A percentile compares a stretch with the other conserved stretches of the same genome.
phyloP scores from a whole-genome alignment of 2,797 vertebrate species.

The Uromys caudimaculatus region DNA sequence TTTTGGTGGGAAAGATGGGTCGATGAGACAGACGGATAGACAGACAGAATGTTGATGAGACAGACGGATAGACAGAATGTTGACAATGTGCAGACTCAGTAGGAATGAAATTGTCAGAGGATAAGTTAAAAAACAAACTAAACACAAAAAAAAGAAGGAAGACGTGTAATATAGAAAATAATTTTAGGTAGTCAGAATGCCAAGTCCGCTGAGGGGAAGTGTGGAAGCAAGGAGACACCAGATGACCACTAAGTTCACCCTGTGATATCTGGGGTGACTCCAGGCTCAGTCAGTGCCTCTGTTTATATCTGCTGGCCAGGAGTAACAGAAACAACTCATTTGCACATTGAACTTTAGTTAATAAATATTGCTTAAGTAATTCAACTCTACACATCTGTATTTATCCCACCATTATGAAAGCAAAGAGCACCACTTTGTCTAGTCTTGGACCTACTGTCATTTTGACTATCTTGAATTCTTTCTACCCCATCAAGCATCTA shows the following conservation, averaged over 20 bases:
- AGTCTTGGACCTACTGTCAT: background rate
- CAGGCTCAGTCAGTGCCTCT: background rate
- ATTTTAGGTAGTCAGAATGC: background rate
- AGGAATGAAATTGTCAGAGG: background rate
- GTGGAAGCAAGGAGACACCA: background rate
- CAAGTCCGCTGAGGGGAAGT: background rate
- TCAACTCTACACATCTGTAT: background rate
- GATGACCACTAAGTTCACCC: background rate
- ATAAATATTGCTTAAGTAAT: background rate
- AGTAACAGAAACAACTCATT: background rate
- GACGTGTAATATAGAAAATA: background rate
- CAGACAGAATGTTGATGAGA: background rate
- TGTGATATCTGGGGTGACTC: background rate
- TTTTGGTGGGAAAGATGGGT: background rate
- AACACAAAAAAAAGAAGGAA: background rate
- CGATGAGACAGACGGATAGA: background rate
- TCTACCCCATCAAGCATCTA: background rate
- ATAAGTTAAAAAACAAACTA: background rate
- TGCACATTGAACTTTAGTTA: background rate
- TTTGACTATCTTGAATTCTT: background rate
- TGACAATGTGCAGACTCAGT: too few relatives aligned
- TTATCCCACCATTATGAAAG: background rate
- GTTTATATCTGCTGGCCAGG: background rate
- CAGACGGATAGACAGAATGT: background rate
- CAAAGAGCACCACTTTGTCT: background rate